phyloP scores from a whole-genome alignment of 2,888 invertebrate genomes.

The Lysandra coridon region DNA sequence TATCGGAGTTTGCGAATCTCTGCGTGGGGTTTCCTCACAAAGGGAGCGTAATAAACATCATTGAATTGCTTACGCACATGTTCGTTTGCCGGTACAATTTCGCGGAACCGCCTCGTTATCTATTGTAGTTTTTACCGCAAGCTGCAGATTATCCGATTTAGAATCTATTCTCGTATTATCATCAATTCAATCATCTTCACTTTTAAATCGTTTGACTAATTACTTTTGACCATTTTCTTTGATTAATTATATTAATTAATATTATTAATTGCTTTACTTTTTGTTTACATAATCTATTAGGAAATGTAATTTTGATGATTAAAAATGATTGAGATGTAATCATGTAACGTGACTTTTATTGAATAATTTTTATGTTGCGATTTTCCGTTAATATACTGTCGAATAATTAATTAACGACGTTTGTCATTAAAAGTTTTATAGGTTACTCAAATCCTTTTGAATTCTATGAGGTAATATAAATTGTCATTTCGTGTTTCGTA shows the following conservation, averaged over 20 bases:
- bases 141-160: slow-evolving; percentile 36
- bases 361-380: not conserved
- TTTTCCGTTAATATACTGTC: not conserved
- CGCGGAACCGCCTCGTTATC: slow-evolving; percentile 53
- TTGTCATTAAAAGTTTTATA: not conserved
- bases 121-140: slow-evolving; percentile 40
- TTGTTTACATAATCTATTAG: not conserved
- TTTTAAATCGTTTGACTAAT: not conserved
- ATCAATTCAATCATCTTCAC: slow-evolving; percentile 17
- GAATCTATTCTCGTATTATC: slow-evolving; percentile 22
- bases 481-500: not conserved
- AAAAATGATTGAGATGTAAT: not conserved
- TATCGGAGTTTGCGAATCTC: slow-evolving; percentile 22
- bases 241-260: not conserved
- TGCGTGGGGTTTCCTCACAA: slow-evolving; percentile 34
- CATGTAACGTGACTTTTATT: not conserved
- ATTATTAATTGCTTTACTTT: not conserved
- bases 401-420: not conserved
- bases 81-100: slow-evolving; percentile 55
- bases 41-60: slow-evolving; percentile 52
- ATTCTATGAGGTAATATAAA: not conserved
- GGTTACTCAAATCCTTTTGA: not conserved
- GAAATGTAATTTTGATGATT: not conserved
- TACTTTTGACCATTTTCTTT: not conserved
- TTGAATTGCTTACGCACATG: slow-evolving; percentile 54